A percentile compares a stretch with the other conserved stretches of the same genome.
phyloP scores from a whole-genome alignment of 1,140 invertebrate species.

The Nylanderia fulva region DNA sequence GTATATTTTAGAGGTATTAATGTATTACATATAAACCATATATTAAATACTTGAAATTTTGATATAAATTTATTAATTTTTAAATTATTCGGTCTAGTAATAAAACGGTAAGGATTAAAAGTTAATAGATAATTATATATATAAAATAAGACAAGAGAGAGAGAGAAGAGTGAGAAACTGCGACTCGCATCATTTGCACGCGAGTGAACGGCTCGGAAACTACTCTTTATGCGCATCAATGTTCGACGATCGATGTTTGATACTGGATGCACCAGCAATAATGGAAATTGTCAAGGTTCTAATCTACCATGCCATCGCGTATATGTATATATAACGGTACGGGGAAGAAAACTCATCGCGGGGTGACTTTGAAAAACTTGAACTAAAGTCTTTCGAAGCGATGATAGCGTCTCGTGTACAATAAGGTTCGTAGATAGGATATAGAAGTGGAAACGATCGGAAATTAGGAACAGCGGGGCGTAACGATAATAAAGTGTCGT shows the following conservation, averaged over 20 bases:
- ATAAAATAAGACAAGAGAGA: background rate
- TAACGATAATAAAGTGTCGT: constrained; percentile 32
- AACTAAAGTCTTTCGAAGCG: constrained; percentile 17
- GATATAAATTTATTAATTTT: background rate
- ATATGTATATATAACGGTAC: background rate
- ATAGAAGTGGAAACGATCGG: background rate
- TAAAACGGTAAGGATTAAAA: background rate
- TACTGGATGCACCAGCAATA: constrained; percentile 31
- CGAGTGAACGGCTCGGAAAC: background rate
- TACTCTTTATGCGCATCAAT: constrained; percentile 34
- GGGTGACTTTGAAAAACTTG: background rate
- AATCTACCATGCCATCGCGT: background rate
- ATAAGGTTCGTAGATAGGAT: background rate
- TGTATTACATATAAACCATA: too few species aligned
- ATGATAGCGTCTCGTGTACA: background rate
- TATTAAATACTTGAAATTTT: too few species aligned
- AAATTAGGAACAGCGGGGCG: background rate
- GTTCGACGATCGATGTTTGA: constrained; percentile 52
- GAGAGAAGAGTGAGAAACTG: background rate
- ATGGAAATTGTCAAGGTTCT: constrained; percentile 16
- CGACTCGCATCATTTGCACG: background rate
- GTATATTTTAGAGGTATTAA: too few species aligned
- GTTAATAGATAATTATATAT: background rate
- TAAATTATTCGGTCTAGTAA: background rate
- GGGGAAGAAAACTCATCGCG: background rate